Evolutionary conservation across 2,113 vertebrate species (phyloP).

Genomic region (Solea senegalensis): DNA sequence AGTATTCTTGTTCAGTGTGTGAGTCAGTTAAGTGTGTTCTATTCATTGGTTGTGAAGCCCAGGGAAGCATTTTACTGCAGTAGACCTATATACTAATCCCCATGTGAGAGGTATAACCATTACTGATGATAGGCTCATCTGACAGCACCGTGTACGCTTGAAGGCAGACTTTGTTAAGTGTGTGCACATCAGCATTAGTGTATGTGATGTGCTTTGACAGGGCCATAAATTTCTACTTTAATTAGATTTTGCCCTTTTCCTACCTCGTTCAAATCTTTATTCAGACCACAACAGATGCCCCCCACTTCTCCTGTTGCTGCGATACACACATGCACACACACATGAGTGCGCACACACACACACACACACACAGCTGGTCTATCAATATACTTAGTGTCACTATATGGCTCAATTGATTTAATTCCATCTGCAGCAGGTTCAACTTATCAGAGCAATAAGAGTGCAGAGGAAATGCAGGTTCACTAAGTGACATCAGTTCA

Average conservation of each 20-base stretch:
- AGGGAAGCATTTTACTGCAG: constrained; percentile 24
- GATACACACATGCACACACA: not conserved
- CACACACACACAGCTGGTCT: constrained; percentile 12
- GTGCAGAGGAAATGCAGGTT: constrained; percentile 29
- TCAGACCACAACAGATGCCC: constrained; percentile 8
- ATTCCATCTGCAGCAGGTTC: constrained; percentile 46
- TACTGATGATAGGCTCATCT: constrained; percentile 33
- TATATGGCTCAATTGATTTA: constrained; percentile 40
- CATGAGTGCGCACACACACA: not conserved
- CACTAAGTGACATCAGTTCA: constrained; percentile 49
- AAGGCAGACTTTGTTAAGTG: constrained; percentile 27
- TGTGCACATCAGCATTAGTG: constrained; percentile 25
- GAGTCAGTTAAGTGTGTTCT: constrained; percentile 3
- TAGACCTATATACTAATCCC: constrained; percentile 34
- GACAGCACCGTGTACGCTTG: constrained; percentile 30
- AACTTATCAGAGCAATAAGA: constrained; percentile 38
- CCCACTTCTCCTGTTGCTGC: constrained; percentile 3
- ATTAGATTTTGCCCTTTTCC: constrained; percentile 64
- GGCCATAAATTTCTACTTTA: constrained; percentile 64
- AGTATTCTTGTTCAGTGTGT: not conserved
- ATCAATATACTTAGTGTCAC: constrained; percentile 37
- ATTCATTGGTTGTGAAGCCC: not conserved
- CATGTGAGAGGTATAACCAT: constrained; percentile 23
- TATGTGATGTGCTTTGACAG: constrained; percentile 48
- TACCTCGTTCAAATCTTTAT: constrained; percentile 36